Conservation (phyloP, 2,888 invertebrate genomes). For the Pachymerium ferrugineum region DNA sequence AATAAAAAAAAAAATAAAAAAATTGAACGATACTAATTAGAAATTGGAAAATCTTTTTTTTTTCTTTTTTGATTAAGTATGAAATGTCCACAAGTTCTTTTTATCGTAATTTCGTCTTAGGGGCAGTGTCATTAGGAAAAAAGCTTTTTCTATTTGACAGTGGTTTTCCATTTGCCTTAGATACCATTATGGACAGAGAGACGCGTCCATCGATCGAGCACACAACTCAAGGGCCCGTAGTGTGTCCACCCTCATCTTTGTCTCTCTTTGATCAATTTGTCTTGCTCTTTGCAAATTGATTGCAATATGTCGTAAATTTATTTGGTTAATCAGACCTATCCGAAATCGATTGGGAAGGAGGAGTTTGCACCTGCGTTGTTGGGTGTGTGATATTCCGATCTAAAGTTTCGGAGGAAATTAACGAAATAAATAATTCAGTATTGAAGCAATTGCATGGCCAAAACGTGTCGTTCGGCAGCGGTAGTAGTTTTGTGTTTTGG, state of each 20-base stretch:
- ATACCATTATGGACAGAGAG: background rate
- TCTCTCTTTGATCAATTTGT: too few species aligned
- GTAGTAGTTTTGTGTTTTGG: background rate
- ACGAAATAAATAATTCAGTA: background rate
- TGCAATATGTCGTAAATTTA: too few species aligned
- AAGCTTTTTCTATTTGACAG: slow-evolving; percentile 19
- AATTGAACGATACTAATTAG: too few species aligned
- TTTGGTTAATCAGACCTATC: too few species aligned
- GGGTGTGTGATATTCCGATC: background rate
- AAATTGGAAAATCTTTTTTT: too few species aligned
- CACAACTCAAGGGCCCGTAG: too few species aligned
- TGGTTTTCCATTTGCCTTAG: slow-evolving; percentile 11
- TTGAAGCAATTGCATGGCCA: background rate
- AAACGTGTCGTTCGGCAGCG: background rate
- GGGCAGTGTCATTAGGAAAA: background rate
- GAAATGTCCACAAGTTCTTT: too few species aligned
- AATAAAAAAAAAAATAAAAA: background rate
- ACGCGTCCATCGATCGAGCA: background rate
- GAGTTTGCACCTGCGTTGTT: too few species aligned
- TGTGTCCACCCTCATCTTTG: background rate
- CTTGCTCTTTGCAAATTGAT: too few species aligned
- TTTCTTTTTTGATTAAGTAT: background rate
- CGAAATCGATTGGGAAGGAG: too few species aligned
- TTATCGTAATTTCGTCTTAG: background rate
- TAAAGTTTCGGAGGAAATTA: background rate